phyloP scores from a whole-genome alignment of 2,113 vertebrate species.

The Oxyura jamaicensis region DNA sequence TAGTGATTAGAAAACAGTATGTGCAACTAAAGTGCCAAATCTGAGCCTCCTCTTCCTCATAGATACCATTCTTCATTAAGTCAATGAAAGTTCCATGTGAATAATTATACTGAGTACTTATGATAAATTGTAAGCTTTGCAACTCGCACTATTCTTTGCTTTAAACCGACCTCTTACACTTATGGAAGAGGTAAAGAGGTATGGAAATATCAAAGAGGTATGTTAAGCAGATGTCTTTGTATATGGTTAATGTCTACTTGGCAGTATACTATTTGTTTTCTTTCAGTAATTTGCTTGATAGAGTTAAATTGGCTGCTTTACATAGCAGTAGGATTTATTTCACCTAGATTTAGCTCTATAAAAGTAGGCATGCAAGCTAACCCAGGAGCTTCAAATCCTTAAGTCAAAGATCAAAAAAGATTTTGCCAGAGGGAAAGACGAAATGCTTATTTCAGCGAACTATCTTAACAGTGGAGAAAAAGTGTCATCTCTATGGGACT shows the following conservation, averaged over 20 bases:
- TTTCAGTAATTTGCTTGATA: background rate
- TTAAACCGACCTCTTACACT: background rate
- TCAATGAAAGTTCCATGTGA: background rate
- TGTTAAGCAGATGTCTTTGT: background rate
- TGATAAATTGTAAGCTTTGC: background rate
- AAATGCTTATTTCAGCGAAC: background rate
- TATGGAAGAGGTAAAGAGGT: no score
- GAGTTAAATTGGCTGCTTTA: background rate
- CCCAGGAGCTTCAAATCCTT: background rate
- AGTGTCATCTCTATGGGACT: background rate
- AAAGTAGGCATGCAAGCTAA: background rate
- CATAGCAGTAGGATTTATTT: background rate
- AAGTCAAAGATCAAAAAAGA: background rate
- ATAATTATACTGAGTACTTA: background rate
- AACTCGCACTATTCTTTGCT: accelerated
- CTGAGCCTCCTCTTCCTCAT: background rate
- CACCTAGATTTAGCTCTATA: background rate
- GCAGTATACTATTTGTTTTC: background rate
- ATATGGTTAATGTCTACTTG: background rate
- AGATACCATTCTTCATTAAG: background rate
- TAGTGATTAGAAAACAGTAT: background rate
- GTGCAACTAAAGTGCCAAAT: background rate
- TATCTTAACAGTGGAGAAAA: background rate
- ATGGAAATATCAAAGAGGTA: no score
- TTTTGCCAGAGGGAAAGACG: background rate